Evolutionary conservation across 2,888 invertebrate genomes (phyloP).

Genomic region (Eurytoma californica): DNA sequence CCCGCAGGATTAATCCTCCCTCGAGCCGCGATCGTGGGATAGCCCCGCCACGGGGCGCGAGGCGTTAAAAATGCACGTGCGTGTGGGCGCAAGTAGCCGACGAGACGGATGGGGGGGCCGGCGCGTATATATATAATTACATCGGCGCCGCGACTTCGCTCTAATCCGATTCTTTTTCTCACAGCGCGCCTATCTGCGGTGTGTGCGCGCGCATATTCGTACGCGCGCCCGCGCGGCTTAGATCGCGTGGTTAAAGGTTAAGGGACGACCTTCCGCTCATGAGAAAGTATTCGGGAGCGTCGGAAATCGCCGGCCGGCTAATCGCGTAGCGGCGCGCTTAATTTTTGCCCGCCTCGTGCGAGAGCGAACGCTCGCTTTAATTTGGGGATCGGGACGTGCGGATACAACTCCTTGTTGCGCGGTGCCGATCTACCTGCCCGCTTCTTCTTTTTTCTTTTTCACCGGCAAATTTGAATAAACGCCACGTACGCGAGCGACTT

Average conservation of each 20-base stretch:
- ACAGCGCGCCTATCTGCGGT: constrained; percentile 40
- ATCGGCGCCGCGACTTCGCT: constrained; percentile 59
- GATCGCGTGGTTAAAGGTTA: constrained; percentile 55
- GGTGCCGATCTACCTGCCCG: no score
- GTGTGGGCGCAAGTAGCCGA: constrained; percentile 19
- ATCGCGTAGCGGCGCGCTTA: constrained; percentile 42
- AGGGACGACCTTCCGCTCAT: constrained; percentile 38
- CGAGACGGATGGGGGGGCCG: neutral
- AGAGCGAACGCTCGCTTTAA: constrained; percentile 10
- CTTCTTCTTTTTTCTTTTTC: no score
- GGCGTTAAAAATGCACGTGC: constrained; percentile 17
- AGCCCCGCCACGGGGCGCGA: constrained; percentile 26
- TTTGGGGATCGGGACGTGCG: no score
- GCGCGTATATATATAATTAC: constrained; percentile 70
- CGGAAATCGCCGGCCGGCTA: constrained; percentile 27
- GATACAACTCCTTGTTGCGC: no score
- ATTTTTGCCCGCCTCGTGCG: constrained; percentile 28
- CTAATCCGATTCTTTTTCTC: constrained; percentile 59
- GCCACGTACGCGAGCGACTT: no score
- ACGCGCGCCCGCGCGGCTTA: neutral
- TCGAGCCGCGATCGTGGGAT: constrained; percentile 46
- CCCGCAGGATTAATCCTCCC: constrained; percentile 24
- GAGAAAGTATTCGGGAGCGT: constrained; percentile 40
- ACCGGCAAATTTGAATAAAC: no score
- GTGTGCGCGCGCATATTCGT: neutral